Evolutionary conservation across 2,113 vertebrate genomes (phyloP).

Genomic region (Clupea harengus): DNA sequence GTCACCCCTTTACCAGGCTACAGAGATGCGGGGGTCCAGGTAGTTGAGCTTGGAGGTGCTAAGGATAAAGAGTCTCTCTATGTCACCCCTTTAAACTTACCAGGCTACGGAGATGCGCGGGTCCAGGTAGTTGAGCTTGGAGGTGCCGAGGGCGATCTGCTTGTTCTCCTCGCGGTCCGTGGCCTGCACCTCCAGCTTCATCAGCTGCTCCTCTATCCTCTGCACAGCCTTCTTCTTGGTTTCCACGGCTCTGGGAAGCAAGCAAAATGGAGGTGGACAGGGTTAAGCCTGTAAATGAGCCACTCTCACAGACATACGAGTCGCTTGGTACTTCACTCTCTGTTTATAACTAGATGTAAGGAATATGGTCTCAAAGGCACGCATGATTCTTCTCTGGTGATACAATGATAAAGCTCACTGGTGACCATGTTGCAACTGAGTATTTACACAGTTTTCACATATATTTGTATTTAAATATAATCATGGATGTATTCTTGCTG

Average conservation of each 20-base stretch:
- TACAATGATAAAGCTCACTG: too few species aligned
- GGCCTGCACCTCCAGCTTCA: slow-evolving; percentile 96
- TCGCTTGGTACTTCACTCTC: not conserved
- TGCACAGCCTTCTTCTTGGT: slow-evolving; percentile 91
- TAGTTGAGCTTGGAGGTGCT: not conserved
- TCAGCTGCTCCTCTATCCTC: slow-evolving; percentile 92
- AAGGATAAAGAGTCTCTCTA: too few species aligned
- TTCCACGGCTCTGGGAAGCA: slow-evolving; percentile 80
- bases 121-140: slow-evolving; percentile 98
- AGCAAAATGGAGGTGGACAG: slow-evolving; percentile 28
- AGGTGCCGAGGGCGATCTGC: slow-evolving; percentile 93
- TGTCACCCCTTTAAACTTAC: slow-evolving; percentile 64
- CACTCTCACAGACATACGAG: not conserved
- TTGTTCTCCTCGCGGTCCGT: slow-evolving; percentile 96
- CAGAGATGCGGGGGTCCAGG: not conserved
- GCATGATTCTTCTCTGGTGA: not conserved
- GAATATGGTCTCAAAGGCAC: not conserved
- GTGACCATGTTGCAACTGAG: too few species aligned
- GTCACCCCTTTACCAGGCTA: too few species aligned
- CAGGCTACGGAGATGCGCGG: slow-evolving; percentile 95
- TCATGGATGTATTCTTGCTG: too few species aligned
- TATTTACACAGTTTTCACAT: too few species aligned
- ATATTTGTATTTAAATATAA: too few species aligned
- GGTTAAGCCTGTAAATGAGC: not conserved
- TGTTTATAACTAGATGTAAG: not conserved